phyloP scores from a whole-genome alignment of 2,113 vertebrate species.

The Chloroceryle aenea region DNA sequence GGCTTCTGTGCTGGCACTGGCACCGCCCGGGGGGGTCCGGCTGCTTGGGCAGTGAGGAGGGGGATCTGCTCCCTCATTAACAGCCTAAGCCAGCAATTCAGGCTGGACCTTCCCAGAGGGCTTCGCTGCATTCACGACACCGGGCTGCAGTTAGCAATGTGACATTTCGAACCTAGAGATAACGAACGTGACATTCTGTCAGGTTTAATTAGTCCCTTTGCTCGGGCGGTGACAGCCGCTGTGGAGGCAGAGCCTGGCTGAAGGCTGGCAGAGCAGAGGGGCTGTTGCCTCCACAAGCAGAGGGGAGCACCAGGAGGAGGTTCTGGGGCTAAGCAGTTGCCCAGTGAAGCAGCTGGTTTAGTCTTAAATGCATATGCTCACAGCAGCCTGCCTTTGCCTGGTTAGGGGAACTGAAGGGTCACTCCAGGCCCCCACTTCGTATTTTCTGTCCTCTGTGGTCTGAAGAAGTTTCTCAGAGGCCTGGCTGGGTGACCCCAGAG shows the following conservation, averaged over 20 bases:
- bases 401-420: fast-evolving
- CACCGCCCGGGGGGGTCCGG: background rate
- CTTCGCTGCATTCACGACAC: fast-evolving
- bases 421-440: fast-evolving
- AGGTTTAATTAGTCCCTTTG: slow-evolving; percentile 26
- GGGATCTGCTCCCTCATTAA: background rate
- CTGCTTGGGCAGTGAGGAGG: fast-evolving
- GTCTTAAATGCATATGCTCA: no score
- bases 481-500: background rate
- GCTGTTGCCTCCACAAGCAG: background rate
- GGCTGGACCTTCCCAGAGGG: background rate
- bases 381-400: background rate
- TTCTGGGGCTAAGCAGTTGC: background rate
- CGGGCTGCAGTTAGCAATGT: background rate
- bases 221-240: background rate
- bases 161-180: background rate
- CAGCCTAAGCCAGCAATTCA: background rate
- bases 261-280: background rate
- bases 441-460: background rate
- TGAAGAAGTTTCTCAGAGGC: background rate
- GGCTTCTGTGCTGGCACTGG: background rate
- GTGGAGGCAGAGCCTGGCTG: background rate
- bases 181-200: background rate
- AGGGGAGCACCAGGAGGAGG: background rate
- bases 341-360: background rate